Conservation (phyloP, 2,113 vertebrate genomes). For the Petrocephalus zakoni region DNA sequence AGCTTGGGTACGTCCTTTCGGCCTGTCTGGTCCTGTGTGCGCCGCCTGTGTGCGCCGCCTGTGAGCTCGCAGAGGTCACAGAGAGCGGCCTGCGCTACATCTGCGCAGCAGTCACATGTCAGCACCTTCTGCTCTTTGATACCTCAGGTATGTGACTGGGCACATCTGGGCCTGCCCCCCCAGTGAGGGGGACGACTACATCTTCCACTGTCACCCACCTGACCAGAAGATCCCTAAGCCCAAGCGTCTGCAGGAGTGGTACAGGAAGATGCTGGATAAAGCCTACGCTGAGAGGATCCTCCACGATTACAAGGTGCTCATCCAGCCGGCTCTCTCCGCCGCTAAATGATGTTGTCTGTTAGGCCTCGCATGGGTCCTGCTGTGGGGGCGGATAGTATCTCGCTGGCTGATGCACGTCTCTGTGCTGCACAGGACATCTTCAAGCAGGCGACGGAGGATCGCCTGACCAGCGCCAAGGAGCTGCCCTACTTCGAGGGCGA, state of each 20-base stretch:
- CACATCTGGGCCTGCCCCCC: slow-evolving; percentile 99
- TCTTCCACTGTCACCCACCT: slow-evolving; percentile 94
- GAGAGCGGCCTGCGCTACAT: neutral
- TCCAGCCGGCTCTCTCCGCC: neutral
- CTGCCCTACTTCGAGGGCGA: slow-evolving; percentile 97
- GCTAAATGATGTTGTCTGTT: neutral
- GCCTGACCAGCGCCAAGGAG: slow-evolving; percentile 93
- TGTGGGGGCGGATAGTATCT: neutral
- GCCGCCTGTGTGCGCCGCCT: neutral
- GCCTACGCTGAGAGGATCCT: slow-evolving; percentile 94
- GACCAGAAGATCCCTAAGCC: slow-evolving; percentile 99
- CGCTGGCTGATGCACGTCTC: slow-evolving; percentile 41
- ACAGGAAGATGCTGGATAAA: slow-evolving; percentile 98
- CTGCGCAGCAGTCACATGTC: neutral
- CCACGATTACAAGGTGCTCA: slow-evolving; percentile 84
- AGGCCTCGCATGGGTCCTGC: neutral
- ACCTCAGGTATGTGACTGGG: slow-evolving; percentile 80
- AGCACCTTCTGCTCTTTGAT: neutral
- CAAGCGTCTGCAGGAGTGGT: slow-evolving; percentile 96
- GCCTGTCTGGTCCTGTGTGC: neutral
- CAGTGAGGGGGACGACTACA: slow-evolving; percentile 97
- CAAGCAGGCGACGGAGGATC: slow-evolving; percentile 95
- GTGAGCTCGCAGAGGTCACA: no score
- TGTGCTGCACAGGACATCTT: slow-evolving; percentile 79
- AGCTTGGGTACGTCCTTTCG: slow-evolving; percentile 75